Evolutionary conservation across 2,888 invertebrate genomes (phyloP), one percentile per base, ranked within the genome.

Genomic region (Hyalella azteca): DNA sequence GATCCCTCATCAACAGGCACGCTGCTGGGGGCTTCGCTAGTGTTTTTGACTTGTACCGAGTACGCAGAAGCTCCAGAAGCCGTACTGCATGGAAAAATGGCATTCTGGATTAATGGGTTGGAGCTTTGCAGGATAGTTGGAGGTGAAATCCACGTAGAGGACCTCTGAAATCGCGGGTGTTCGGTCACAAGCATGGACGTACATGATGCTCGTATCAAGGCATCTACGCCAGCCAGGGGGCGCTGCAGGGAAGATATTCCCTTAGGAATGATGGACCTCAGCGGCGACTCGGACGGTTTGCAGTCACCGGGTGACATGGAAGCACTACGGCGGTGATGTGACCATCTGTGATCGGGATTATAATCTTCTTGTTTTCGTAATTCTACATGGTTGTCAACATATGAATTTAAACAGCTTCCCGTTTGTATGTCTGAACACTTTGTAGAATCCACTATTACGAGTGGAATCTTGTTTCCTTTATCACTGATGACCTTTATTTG

Each of bases 211-310:
- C 45, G 40, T 9, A 75, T 45, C n/a, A 75, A 39, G 9, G 75
- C 75, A n/a, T 75, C 75, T 29, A 75, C 75, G 41, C 75, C 32
- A 9, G 41, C 75, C 11, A 45, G 75, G 7, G 40, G 75, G n/a
- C 19, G 66, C 29, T 66, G 66, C 36, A 36, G 66, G n/a, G 66
- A 66, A 9, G 66, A 32, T 9, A 54, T 54, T 9, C 54, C 54
- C 29, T 22, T 9, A 54, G 54, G 54, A 26, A 66, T 32, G 19
- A 32, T 15, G 9, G 19, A 66, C 29, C 66, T 32, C 0, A 36
- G 59, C 11, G 59, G 19, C 32, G 60, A 60, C 60, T 29, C 13
- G 11, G 66, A 36, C 32, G 66, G 36, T 19, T 2, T 36, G 19
- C 29, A 13, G 15, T 36, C 66, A 59, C 13, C 59, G 36, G 66